Conservation (phyloP, 2,113 vertebrate species). For the Zosterops lateralis region DNA sequence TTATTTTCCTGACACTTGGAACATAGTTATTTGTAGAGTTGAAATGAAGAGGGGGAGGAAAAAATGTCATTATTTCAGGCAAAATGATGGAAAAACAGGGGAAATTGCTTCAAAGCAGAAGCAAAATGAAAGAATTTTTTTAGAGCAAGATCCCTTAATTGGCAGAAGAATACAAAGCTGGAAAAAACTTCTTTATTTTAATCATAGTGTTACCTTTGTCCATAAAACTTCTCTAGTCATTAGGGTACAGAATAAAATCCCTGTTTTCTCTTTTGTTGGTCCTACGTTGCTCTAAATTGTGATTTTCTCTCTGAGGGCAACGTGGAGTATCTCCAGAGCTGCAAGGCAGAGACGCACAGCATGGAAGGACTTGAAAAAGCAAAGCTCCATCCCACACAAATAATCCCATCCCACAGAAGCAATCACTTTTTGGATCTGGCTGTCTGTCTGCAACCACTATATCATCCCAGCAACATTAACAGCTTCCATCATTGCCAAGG, state of each 20-base stretch:
- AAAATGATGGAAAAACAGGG: neutral
- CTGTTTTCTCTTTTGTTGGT: neutral
- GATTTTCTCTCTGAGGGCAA: neutral
- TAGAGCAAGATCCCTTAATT: neutral
- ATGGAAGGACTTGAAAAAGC: neutral
- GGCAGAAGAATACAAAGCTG: neutral
- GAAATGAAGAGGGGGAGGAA: neutral
- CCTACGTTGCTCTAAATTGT: rapidly evolving
- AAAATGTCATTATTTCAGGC: neutral
- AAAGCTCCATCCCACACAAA: neutral
- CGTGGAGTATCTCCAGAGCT: neutral
- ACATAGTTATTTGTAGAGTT: neutral
- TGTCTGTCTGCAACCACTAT: neutral
- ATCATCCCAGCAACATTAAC: neutral
- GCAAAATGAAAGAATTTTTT: neutral
- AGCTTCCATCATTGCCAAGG: neutral
- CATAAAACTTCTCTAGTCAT: neutral
- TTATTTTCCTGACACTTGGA: neutral
- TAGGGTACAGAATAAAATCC: neutral
- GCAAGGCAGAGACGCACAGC: neutral
- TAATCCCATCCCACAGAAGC: neutral
- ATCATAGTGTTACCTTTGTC: neutral
- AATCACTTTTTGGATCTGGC: neutral
- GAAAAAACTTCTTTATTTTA: neutral
- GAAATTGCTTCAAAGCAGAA: neutral